phyloP scores from a whole-genome alignment of 2,888 invertebrate species.

The Fabriciana adippe region DNA sequence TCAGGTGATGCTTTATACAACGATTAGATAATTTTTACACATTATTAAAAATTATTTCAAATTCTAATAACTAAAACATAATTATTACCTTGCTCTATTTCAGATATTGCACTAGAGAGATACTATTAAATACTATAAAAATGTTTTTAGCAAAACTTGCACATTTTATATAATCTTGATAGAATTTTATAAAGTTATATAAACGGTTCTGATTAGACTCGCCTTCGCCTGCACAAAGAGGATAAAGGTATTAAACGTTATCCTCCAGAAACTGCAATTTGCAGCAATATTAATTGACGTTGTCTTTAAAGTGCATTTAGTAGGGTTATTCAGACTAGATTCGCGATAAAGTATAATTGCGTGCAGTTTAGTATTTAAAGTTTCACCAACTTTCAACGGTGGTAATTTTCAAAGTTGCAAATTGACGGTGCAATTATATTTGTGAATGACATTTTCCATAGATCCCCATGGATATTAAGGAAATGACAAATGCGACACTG shows the following conservation, averaged over 20 bases:
- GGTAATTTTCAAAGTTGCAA: constrained; percentile 10
- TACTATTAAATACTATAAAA: not conserved
- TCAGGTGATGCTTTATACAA: constrained; percentile 2
- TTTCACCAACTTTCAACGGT: constrained; percentile 8
- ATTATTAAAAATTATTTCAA: too few species aligned
- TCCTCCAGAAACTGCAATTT: constrained; percentile 23
- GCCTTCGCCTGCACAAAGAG: constrained; percentile 16
- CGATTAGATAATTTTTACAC: not conserved
- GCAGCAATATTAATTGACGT: constrained; percentile 23
- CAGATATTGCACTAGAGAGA: not conserved
- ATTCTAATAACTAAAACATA: too few species aligned
- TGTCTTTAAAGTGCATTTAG: constrained; percentile 19
- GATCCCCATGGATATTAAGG: not conserved
- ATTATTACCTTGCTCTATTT: too few species aligned
- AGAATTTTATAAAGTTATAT: constrained; percentile 6
- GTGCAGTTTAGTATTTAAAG: constrained; percentile 20
- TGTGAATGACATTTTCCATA: not conserved
- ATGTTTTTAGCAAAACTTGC: not conserved
- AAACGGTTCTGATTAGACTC: constrained; percentile 10
- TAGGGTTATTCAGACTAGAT: constrained; percentile 21
- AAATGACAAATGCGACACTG: not conserved
- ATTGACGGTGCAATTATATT: constrained; percentile 9
- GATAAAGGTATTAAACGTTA: constrained; percentile 22
- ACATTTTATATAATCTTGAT: not conserved
- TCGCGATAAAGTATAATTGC: constrained; percentile 20